Percentiles rank a stretch among this genome's conserved stretches.
Evolutionary conservation across 1,140 invertebrate species (phyloP).

Genomic region (Drosophila tristis): DNA sequence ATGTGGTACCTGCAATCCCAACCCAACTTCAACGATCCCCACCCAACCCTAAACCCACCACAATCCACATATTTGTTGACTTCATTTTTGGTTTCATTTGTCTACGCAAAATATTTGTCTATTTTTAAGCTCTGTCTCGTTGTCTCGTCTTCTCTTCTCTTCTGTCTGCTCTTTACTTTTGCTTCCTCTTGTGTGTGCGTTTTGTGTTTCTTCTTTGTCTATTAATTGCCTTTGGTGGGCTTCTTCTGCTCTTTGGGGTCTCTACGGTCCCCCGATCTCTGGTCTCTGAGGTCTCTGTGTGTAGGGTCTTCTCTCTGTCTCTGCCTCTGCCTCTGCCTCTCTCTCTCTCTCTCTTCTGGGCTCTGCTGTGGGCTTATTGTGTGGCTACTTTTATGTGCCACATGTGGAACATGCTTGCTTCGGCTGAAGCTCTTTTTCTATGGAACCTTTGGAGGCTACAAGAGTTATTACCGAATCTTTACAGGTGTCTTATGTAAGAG

Average conservation of each 20-base stretch:
- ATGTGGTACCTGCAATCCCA: too few relatives aligned
- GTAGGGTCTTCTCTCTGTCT: too few relatives aligned
- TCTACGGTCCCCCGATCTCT: background rate
- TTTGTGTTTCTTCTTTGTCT: conserved; percentile 27
- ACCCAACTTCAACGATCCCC: background rate
- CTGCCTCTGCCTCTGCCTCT: too few relatives aligned
- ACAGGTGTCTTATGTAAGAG: conserved; percentile 18
- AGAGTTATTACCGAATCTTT: conserved; percentile 20
- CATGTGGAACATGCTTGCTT: conserved; percentile 14
- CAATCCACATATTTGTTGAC: conserved; percentile 13
- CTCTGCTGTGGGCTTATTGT: background rate
- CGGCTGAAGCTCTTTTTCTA: too few relatives aligned
- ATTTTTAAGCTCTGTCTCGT: conserved; percentile 15
- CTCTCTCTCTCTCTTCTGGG: too few relatives aligned
- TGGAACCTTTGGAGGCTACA: conserved; percentile 1
- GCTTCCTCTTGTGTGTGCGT: background rate
- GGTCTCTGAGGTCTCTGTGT: background rate
- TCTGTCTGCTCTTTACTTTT: conserved; percentile 13
- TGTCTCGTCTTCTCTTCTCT: too few relatives aligned
- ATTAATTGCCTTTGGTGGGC: conserved; percentile 41
- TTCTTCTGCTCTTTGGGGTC: conserved; percentile 10
- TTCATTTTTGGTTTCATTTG: conserved; percentile 26
- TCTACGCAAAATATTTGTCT: conserved; percentile 56
- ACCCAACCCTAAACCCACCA: too few relatives aligned
- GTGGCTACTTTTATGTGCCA: conserved; percentile 3